A percentile compares a stretch with the other conserved stretches of the same genome.
phyloP scores from a whole-genome alignment of 2,113 vertebrate genomes.

The Gadus chalcogrammus region DNA sequence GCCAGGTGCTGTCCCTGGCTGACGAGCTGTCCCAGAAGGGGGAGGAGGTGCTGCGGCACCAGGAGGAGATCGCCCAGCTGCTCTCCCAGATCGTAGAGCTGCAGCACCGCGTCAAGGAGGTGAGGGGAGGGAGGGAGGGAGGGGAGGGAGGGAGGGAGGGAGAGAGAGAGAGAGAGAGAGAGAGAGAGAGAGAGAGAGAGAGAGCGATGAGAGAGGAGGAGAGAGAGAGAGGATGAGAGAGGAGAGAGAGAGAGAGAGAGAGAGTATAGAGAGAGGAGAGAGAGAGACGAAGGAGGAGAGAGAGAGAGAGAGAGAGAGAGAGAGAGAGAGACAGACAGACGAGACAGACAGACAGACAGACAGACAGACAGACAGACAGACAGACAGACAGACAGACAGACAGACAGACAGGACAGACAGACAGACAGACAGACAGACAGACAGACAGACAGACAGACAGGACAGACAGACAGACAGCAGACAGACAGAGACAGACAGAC shows the following conservation, averaged over 20 bases:
- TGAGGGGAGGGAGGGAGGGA: neutral
- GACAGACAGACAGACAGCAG: too few relatives aligned
- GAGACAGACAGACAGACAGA: neutral
- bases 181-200: too few relatives aligned
- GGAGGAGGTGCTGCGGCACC: conserved; percentile 85
- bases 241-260: neutral
- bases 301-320: too few relatives aligned
- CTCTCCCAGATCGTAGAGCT: conserved; percentile 94
- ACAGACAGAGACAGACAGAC: too few relatives aligned
- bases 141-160: too few relatives aligned
- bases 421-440: conserved; percentile 38
- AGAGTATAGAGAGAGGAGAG: neutral
- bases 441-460: too few relatives aligned
- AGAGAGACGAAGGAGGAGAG: neutral
- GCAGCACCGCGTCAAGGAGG: conserved; percentile 91
- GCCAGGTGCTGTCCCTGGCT: conserved; percentile 86
- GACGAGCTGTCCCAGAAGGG: conserved; percentile 89
- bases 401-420: too few relatives aligned
- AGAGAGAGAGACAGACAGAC: neutral
- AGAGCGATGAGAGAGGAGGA: too few relatives aligned
- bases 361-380: too few relatives aligned
- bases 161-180: neutral
- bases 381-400: conserved; percentile 36
- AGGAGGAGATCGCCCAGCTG: conserved; percentile 93
- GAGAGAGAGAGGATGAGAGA: neutral